Evolutionary conservation across 2,113 vertebrate species (phyloP).

Genomic region (Scophthalmus maximus): DNA sequence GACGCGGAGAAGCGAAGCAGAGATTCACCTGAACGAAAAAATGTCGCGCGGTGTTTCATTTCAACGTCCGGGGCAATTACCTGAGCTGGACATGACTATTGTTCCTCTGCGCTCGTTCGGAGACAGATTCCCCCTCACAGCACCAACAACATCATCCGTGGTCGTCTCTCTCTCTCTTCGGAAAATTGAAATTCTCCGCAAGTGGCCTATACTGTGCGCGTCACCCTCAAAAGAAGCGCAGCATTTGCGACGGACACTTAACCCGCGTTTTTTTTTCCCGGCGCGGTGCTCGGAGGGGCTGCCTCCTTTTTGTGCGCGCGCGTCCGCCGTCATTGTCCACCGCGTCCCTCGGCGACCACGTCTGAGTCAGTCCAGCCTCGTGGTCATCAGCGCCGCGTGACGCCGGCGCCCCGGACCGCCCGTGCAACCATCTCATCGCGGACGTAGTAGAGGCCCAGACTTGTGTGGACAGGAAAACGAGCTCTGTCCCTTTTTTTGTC

Average conservation of each 20-base stretch:
- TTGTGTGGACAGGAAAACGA: slow-evolving; percentile 7
- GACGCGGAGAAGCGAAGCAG: slow-evolving; percentile 1
- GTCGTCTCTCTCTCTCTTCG: background rate
- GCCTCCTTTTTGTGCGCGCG: slow-evolving; percentile 41
- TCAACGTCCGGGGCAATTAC: slow-evolving; percentile 47
- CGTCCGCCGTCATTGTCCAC: slow-evolving; percentile 60
- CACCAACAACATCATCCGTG: slow-evolving; percentile 33
- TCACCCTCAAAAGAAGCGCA: slow-evolving; percentile 31
- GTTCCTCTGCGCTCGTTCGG: slow-evolving; percentile 29
- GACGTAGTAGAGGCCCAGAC: slow-evolving; percentile 8
- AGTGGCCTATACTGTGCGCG: slow-evolving; percentile 17
- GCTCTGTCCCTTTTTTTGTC: slow-evolving; percentile 7
- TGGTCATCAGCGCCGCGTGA: slow-evolving; percentile 11
- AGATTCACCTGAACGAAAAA: slow-evolving; percentile 16
- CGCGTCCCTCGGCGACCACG: slow-evolving; percentile 26
- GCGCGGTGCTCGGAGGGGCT: slow-evolving; percentile 20
- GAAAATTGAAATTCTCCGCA: slow-evolving; percentile 16
- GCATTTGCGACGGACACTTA: slow-evolving; percentile 55
- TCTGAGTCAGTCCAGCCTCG: slow-evolving; percentile 29
- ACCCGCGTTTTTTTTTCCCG: slow-evolving; percentile 40
- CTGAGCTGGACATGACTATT: slow-evolving; percentile 22
- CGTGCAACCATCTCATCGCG: slow-evolving; percentile 13
- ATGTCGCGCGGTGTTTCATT: background rate
- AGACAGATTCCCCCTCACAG: no score
- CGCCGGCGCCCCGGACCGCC: background rate